Conservation (phyloP, 2,113 vertebrate genomes). For the Trachemys scripta region DNA sequence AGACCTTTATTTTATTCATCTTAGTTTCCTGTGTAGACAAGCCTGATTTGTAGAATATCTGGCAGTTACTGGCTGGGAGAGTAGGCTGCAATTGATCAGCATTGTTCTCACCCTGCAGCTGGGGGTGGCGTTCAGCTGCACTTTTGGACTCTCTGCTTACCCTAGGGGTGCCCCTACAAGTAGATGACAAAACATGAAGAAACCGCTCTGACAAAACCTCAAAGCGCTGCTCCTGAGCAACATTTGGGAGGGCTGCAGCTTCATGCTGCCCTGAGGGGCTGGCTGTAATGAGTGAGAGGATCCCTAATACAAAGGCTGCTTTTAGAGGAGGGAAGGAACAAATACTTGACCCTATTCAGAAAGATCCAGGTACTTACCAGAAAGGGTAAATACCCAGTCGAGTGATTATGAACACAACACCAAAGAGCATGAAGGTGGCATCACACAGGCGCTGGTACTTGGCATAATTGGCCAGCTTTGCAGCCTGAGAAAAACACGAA, state of each 20-base stretch:
- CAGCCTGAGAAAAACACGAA: conserved; percentile 82
- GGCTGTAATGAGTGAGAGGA: background rate
- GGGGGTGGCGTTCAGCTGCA: conserved; percentile 22
- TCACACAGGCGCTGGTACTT: conserved; percentile 95
- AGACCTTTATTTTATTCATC: background rate
- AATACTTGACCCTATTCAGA: background rate
- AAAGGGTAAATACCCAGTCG: conserved; percentile 92
- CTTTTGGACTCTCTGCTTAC: background rate
- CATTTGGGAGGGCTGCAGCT: background rate
- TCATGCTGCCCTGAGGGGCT: background rate
- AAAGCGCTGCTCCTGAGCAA: background rate
- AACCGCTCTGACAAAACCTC: background rate
- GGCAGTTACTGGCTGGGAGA: background rate
- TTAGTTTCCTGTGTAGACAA: background rate
- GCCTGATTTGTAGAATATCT: background rate
- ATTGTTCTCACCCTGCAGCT: background rate
- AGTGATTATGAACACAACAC: conserved; percentile 89
- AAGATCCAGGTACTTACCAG: conserved; percentile 85
- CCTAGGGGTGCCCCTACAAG: background rate
- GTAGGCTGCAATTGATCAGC: background rate
- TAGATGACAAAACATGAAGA: background rate
- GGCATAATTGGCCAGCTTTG: conserved; percentile 96
- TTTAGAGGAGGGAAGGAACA: background rate
- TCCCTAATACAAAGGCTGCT: background rate
- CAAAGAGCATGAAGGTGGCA: conserved; percentile 91